phyloP scores from a whole-genome alignment of 2,888 invertebrate genomes.

The Apamea sordens region DNA sequence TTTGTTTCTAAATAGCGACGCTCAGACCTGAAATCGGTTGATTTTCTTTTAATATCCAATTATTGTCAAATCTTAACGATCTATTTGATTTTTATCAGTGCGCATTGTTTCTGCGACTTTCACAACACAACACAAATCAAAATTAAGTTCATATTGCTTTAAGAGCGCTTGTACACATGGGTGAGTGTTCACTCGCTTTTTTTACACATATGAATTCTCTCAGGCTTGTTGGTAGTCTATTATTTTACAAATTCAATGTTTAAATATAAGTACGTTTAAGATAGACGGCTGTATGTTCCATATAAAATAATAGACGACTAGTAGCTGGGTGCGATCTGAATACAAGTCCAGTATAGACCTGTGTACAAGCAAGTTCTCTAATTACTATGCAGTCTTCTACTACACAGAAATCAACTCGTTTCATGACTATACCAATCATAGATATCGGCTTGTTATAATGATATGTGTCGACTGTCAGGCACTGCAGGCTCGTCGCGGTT shows the following conservation, averaged over 20 bases:
- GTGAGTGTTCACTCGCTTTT: constrained; percentile 17
- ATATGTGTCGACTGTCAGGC: constrained; percentile 89
- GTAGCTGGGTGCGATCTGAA: neutral
- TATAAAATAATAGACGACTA: constrained; percentile 6
- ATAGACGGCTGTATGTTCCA: neutral
- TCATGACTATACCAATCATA: constrained; percentile 32
- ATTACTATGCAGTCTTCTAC: constrained; percentile 5
- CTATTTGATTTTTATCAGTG: neutral
- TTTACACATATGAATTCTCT: neutral
- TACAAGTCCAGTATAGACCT: constrained; percentile 2
- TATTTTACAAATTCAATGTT: constrained; percentile 10
- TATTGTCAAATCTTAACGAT: neutral
- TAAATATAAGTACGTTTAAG: neutral
- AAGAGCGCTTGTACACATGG: constrained; percentile 23
- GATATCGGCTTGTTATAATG: neutral
- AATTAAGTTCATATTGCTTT: neutral
- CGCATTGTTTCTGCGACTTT: constrained; percentile 11
- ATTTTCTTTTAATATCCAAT: constrained; percentile 59
- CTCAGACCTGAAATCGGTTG: constrained; percentile 67
- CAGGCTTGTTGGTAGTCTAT: neutral
- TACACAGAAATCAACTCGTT: constrained; percentile 61
- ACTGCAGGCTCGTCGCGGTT: constrained; percentile 92
- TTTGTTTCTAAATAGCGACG: constrained; percentile 49
- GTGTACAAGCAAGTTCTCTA: constrained; percentile 15
- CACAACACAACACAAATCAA: constrained; percentile 31